A percentile compares a stretch with the other conserved stretches of the same genome.
These are phyloP conservation scores for Eristalinus aeneus DNA, from an alignment of 2,888 invertebrate genomes.

Conservation along the genomic window DNA sequence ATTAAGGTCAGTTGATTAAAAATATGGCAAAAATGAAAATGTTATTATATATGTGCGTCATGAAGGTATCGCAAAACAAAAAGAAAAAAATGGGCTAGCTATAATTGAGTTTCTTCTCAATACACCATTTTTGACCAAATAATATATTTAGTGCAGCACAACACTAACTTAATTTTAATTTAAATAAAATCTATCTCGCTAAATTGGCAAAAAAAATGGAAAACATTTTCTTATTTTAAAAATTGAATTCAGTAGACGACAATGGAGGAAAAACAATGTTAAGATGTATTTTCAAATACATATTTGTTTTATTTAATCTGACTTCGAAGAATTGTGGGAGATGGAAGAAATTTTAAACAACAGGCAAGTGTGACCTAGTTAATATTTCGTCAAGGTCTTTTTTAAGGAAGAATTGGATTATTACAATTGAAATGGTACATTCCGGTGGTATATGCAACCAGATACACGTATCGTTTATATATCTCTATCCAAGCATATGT, in stretches of 20 bases:
- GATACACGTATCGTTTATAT: too few species aligned
- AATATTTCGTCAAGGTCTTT: not conserved
- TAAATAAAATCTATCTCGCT: not conserved
- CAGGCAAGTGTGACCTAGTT: not conserved
- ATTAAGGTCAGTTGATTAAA: constrained; percentile 12
- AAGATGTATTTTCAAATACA: not conserved
- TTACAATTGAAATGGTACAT: too few species aligned
- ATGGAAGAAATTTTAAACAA: not conserved
- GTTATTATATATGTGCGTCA: not conserved
- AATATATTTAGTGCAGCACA: too few species aligned
- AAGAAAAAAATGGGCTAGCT: not conserved
- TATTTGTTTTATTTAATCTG: not conserved
- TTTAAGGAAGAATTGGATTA: not conserved
- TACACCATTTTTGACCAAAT: not conserved
- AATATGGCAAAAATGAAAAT: not conserved
- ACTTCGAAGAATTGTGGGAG: not conserved
- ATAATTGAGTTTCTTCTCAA: not conserved
- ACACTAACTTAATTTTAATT: too few species aligned
- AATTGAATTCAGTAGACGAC: not conserved
- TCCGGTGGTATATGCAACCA: too few species aligned
- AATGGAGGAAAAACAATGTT: not conserved
- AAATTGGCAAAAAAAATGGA: not conserved
- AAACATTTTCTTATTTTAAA: not conserved
- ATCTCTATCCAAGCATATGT: too few species aligned
- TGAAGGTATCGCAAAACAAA: not conserved